phyloP scores from a whole-genome alignment of 1,140 invertebrate genomes.

The Drosophila pandora region DNA sequence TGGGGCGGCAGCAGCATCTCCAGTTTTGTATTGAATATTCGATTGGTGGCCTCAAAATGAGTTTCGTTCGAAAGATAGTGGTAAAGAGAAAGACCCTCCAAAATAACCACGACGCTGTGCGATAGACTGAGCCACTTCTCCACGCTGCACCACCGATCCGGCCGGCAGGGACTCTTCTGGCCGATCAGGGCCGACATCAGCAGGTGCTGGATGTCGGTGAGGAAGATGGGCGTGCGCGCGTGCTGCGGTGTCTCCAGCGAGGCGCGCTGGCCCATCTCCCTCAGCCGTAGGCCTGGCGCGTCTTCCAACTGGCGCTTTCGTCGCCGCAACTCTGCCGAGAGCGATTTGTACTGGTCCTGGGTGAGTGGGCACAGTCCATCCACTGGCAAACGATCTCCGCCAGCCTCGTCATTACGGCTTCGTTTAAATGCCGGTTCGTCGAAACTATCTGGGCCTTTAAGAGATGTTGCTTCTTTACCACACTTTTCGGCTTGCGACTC shows the following conservation, averaged over 20 bases:
- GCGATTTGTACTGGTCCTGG: constrained; percentile 85
- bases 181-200: constrained; percentile 90
- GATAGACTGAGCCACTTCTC: constrained; percentile 89
- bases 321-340: constrained; percentile 85
- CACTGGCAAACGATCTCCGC: constrained; percentile 52
- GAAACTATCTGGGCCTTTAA: constrained; percentile 11
- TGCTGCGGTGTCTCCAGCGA: constrained; percentile 84
- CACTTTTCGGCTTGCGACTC: constrained; percentile 20
- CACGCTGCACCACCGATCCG: constrained; percentile 91
- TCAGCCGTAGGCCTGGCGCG: constrained; percentile 86
- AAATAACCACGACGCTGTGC: constrained; percentile 89
- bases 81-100: constrained; percentile 90
- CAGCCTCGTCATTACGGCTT: constrained; percentile 40
- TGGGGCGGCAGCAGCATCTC: constrained; percentile 90
- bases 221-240: constrained; percentile 89
- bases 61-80: constrained; percentile 89
- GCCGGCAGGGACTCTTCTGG: constrained; percentile 87
- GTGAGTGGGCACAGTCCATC: constrained; percentile 55
- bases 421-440: constrained; percentile 48
- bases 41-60: constrained; percentile 86
- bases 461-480: background rate
- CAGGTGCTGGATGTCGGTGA: constrained; percentile 93
- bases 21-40: constrained; percentile 87
- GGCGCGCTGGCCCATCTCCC: constrained; percentile 87
- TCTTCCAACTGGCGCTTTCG: constrained; percentile 85